Base-by-base conservation (phyloP, 2,888 invertebrate species). In the Pristionchus maxplancki region DNA sequence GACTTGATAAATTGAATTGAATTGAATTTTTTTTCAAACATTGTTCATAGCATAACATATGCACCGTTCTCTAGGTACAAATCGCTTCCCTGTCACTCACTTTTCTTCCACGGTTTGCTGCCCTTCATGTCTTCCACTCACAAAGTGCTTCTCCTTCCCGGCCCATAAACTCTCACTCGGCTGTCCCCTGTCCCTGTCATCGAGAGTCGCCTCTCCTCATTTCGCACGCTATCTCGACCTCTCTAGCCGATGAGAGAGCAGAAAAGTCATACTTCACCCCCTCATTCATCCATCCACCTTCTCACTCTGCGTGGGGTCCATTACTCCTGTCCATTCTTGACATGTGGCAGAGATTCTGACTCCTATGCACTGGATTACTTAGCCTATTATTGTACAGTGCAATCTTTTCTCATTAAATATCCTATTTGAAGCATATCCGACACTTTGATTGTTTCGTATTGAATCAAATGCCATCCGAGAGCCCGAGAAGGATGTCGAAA, bases 101-200 rank as follows among this genome's bases (percentile, higher is more conserved):
- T 64, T n/a, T 64, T 64, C 62, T 9, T 8, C 62, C 28, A n/a
- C 28, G 6, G n/a, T 64, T 64, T 64, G 62, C 28, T 64, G 62
- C 28, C 28, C 62, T 6, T 44, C 44, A 44, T n/a, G n/a, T n/a
- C n/a, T n/a, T n/a, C n/a, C n/a, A n/a, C n/a, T n/a, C n/a, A 5
- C 71, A 20, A 20, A 71, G 37, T 71, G 34, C 71, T 71, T 71
- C 71, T 71, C 67, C 48, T 78, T 78, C 48, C n/a, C 78, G 78
- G 48, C 28, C 44, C 78, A 78, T 78, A 78, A 78, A 78, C 48
- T 78, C 78, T 74, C 28, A 20, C 53, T 58, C 53, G 20, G n/a
- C n/a, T 24, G 15, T 58, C 64, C 64, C 71, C 71, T 40, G 17
- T 24, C 40, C 40, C 40, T n/a, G n/a, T 58, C 58, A n/a, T 58